Conservation (phyloP, 2,113 vertebrate species). For the Cygnus buccinator region DNA sequence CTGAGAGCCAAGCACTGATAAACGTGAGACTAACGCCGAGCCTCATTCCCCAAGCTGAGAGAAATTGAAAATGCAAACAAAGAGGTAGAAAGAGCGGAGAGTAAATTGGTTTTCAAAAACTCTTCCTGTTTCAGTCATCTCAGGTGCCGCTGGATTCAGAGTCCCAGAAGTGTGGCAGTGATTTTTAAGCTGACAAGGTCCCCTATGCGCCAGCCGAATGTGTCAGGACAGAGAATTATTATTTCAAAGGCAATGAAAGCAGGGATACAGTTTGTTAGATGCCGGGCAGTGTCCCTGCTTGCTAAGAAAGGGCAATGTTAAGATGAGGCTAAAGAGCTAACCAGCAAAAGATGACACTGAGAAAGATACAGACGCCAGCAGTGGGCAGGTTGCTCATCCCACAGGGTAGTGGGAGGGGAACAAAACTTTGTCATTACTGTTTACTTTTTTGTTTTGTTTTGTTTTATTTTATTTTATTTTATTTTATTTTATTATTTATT, state of each 20-base stretch:
- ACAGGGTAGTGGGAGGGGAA: neutral
- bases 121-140: conserved; percentile 30
- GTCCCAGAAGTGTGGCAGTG: neutral
- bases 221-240: conserved; percentile 23
- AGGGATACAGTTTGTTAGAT: neutral
- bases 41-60: conserved; percentile 1
- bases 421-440: neutral
- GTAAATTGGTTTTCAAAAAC: conserved; percentile 46
- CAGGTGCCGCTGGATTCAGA: conserved; percentile 18
- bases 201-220: neutral
- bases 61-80: conserved; percentile 59
- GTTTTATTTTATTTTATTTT: neutral
- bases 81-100: neutral
- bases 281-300: neutral
- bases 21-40: neutral
- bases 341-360: neutral
- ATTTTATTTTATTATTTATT: neutral
- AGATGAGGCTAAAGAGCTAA: neutral
- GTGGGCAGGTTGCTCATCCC: neutral
- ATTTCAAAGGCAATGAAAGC: neutral
- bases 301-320: neutral
- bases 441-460: neutral
- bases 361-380: neutral
- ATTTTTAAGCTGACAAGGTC: conserved; percentile 28
- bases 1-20: neutral